Percentiles rank a stretch among this genome's conserved stretches.
phyloP scores from a whole-genome alignment of 2,797 vertebrate species.

The Trachurus trachurus region DNA sequence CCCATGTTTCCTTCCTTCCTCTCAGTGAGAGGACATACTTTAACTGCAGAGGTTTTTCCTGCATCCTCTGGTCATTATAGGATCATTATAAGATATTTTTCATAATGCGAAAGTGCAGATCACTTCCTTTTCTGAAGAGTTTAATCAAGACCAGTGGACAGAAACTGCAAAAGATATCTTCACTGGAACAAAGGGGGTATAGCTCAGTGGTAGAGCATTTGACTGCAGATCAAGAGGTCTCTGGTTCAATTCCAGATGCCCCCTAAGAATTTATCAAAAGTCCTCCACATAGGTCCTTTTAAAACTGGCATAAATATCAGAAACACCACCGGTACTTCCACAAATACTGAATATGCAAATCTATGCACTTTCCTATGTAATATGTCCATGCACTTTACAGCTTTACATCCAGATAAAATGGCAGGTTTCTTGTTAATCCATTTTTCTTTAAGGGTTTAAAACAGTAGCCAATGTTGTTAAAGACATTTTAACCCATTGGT shows the following conservation, averaged over 20 bases:
- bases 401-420: too few species aligned
- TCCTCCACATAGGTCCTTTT: too few species aligned
- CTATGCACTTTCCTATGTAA: too few species aligned
- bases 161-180: neutral
- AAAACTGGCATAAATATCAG: too few species aligned
- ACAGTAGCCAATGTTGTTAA: too few species aligned
- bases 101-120: neutral
- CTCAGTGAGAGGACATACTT: slow-evolving; percentile 20
- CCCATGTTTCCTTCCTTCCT: slow-evolving; percentile 43
- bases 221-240: slow-evolving; percentile 80
- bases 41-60: neutral
- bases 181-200: neutral
- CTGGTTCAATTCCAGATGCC: slow-evolving; percentile 74
- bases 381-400: too few species aligned
- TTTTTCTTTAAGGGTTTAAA: too few species aligned
- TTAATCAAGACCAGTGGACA: neutral
- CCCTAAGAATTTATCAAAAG: neutral
- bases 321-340: too few species aligned
- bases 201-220: slow-evolving; percentile 74
- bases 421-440: too few species aligned
- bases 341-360: too few species aligned
- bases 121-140: neutral
- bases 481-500: too few species aligned
- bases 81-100: neutral
- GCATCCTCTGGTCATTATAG: neutral